Evolutionary conservation across 2,888 invertebrate genomes (phyloP).

Genomic region (Steinernema scapterisci): DNA sequence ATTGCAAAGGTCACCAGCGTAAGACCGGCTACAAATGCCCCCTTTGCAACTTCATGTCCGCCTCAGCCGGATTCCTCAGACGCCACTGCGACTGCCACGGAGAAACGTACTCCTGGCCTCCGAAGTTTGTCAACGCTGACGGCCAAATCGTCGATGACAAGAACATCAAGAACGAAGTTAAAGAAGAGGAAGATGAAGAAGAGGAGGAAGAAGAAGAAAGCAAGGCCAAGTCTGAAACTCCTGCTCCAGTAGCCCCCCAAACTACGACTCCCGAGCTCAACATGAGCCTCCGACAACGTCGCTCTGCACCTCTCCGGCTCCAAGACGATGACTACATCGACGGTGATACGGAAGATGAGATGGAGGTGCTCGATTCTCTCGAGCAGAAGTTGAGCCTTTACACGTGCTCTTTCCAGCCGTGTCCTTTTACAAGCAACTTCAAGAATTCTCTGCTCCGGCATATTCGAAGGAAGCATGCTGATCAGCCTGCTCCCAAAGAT

Average conservation of each 20-base stretch:
- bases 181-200: background rate
- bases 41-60: constrained; percentile 35
- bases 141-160: background rate
- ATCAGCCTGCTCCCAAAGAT: background rate
- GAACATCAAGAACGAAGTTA: background rate
- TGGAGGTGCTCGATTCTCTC: background rate
- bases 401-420: constrained; percentile 11
- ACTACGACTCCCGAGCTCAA: too few species aligned
- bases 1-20: constrained; percentile 34
- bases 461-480: constrained; percentile 4
- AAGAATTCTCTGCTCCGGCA: constrained; percentile 14
- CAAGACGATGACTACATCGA: background rate
- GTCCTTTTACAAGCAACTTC: constrained; percentile 16
- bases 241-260: background rate
- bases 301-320: constrained; percentile 3
- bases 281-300: constrained; percentile 2
- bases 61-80: constrained; percentile 15
- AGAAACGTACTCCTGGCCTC: constrained; percentile 31
- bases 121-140: constrained; percentile 10
- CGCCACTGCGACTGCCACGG: constrained; percentile 28
- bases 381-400: background rate
- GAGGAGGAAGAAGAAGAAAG: background rate
- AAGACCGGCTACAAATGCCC: constrained; percentile 37
- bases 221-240: background rate
- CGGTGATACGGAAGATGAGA: background rate